These are phyloP conservation scores for Mythimna vitellina DNA, from an alignment of 2,888 invertebrate genomes.

Conservation along the genomic window DNA sequence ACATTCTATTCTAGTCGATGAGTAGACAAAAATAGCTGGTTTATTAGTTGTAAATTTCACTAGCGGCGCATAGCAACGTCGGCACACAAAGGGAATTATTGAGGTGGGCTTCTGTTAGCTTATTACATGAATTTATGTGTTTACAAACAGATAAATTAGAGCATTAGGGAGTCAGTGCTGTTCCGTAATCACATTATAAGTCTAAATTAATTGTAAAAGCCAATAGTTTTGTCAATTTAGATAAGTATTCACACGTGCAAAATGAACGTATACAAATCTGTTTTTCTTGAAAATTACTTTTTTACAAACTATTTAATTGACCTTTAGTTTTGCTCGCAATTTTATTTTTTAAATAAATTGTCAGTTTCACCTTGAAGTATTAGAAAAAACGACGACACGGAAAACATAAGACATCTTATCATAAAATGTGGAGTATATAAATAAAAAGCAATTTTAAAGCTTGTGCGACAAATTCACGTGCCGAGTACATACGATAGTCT, in stretches of 20 bases:
- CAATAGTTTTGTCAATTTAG: neutral
- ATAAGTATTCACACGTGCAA: constrained; percentile 3
- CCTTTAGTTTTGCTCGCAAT: neutral
- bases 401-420: constrained; percentile 36
- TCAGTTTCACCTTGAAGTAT: constrained; percentile 47
- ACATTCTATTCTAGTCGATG: constrained; percentile 73
- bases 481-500: constrained; percentile 43
- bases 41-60: constrained; percentile 71
- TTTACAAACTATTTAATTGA: neutral
- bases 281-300: neutral
- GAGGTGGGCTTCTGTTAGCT: constrained; percentile 53
- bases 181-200: neutral
- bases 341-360: constrained; percentile 33
- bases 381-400: constrained; percentile 28
- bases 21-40: constrained; percentile 72
- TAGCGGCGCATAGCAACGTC: constrained; percentile 66
- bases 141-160: constrained; percentile 38
- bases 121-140: constrained; percentile 40
- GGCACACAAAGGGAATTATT: constrained; percentile 58
- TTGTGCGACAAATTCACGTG: constrained; percentile 45
- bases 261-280: constrained; percentile 1
- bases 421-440: constrained; percentile 41
- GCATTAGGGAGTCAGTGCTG: constrained; percentile 2
- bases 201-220: constrained; percentile 13
- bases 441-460: constrained; percentile 48